Evolutionary conservation across 2,113 vertebrate species (phyloP).

Genomic region (Ictidomys tridecemlineatus): DNA sequence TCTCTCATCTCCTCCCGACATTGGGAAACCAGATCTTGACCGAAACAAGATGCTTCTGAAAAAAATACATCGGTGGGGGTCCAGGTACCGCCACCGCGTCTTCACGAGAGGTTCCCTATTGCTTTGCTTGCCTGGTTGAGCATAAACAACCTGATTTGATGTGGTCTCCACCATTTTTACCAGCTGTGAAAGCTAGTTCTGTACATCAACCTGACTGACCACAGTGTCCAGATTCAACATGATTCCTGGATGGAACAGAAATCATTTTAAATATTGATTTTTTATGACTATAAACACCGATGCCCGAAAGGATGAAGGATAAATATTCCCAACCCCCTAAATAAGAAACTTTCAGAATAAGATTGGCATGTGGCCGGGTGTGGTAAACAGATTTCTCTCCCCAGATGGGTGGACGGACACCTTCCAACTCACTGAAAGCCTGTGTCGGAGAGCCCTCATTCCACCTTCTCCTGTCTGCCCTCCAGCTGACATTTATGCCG

Average conservation of each 20-base stretch:
- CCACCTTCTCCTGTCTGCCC: not conserved
- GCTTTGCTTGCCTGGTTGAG: not conserved
- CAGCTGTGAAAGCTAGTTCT: not conserved
- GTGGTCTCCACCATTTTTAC: not conserved
- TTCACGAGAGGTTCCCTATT: accelerated
- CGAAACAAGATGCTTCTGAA: not conserved
- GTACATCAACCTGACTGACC: not conserved
- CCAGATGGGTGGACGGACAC: not conserved
- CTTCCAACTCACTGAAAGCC: not conserved
- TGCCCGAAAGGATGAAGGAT: too few species aligned
- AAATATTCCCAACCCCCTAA: too few species aligned
- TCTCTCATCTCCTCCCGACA: not conserved
- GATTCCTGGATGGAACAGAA: not conserved
- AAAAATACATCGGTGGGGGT: accelerated
- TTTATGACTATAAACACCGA: too few species aligned
- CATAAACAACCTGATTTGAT: not conserved
- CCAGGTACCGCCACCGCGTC: accelerated
- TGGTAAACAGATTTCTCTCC: not conserved
- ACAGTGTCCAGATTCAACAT: not conserved
- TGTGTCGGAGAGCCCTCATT: too few species aligned
- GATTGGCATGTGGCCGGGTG: not conserved
- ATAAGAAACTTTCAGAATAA: not conserved
- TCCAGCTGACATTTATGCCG: not conserved
- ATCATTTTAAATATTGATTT: too few species aligned
- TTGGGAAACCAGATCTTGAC: not conserved